Conservation (phyloP, 2,888 invertebrate genomes). For the Camptogramma bilineatum region DNA sequence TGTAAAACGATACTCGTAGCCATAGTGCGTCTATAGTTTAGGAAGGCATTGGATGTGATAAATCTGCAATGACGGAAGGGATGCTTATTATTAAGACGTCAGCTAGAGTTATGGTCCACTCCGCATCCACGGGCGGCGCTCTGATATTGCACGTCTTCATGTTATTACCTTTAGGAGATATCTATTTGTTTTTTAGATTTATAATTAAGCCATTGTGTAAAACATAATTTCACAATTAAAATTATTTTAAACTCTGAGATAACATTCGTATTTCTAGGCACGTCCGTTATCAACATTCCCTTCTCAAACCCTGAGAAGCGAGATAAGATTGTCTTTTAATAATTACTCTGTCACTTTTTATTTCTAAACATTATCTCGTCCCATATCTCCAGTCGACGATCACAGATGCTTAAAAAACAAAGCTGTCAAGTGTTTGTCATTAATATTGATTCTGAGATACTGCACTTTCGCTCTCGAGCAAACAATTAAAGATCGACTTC, state of each 20-base stretch:
- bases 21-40: not conserved
- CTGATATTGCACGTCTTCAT: constrained; percentile 13
- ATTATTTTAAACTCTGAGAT: not conserved
- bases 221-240: too few species aligned
- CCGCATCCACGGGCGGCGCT: constrained; percentile 26
- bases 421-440: constrained; percentile 39
- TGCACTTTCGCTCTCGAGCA: constrained; percentile 64
- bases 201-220: not conserved
- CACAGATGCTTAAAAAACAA: constrained; percentile 46
- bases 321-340: constrained; percentile 46
- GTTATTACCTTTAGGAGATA: constrained; percentile 18
- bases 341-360: constrained; percentile 68
- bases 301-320: constrained; percentile 36
- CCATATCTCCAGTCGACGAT: constrained; percentile 55
- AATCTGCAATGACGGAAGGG: constrained; percentile 57
- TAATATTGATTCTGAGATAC: constrained; percentile 47
- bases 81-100: constrained; percentile 63
- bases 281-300: constrained; percentile 43
- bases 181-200: not conserved
- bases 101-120: constrained; percentile 60
- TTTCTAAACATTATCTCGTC: constrained; percentile 59
- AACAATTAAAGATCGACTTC: constrained; percentile 68
- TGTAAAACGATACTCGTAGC: too few species aligned
- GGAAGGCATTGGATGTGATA: constrained; percentile 43
- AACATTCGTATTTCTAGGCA: not conserved